These are phyloP conservation scores for Trichonephila clavipes DNA, from an alignment of 1,140 invertebrate genomes.

Conservation along the genomic window DNA sequence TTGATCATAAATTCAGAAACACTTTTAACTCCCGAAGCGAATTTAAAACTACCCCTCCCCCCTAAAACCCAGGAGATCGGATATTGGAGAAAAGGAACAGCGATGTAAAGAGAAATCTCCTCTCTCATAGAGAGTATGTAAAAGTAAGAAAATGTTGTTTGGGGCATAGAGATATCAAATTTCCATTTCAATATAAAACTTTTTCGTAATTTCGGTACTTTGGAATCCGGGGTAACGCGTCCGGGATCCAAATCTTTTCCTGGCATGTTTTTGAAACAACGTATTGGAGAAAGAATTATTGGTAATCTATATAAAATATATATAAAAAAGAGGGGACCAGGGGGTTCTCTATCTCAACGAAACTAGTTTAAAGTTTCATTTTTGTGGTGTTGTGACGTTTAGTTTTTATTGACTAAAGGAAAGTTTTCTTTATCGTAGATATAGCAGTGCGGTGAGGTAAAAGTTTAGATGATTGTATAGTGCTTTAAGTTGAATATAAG, in stretches of 20 bases:
- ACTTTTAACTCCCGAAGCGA: neutral
- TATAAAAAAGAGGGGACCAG: neutral
- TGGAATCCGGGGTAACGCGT: neutral
- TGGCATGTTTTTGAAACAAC: neutral
- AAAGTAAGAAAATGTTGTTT: neutral
- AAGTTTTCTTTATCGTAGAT: neutral
- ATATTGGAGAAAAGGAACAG: neutral
- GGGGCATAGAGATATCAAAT: neutral
- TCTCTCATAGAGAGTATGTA: neutral
- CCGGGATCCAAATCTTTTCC: neutral
- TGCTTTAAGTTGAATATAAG: too few species aligned
- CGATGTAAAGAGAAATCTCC: neutral
- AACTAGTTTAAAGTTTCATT: constrained; percentile 27
- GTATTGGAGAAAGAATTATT: constrained; percentile 42
- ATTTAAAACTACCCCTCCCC: neutral
- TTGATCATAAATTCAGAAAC: neutral
- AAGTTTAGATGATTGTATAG: too few species aligned
- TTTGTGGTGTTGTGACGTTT: neutral
- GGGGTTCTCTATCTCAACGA: neutral
- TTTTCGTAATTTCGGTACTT: constrained; percentile 39
- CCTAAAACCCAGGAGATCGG: neutral
- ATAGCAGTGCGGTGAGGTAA: too few species aligned
- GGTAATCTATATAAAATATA: constrained; percentile 32
- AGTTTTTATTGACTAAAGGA: neutral
- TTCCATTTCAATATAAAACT: constrained; percentile 45